Conservation (phyloP, 2,797 vertebrate genomes). For the Cirrhinus mrigala region DNA sequence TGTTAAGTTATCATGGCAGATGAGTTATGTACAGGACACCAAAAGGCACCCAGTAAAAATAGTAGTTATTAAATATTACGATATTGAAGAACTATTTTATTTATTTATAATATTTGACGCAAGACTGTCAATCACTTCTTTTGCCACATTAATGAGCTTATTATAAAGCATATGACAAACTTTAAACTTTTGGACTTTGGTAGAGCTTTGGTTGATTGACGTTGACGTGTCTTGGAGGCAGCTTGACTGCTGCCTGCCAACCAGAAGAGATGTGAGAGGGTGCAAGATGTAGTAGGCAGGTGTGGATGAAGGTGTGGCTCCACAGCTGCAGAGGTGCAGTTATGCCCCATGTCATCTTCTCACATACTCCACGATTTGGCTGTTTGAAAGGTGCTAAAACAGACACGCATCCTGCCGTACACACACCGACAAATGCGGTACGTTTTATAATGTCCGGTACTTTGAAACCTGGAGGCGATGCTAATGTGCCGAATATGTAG, state of each 20-base stretch:
- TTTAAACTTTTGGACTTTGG: conserved; percentile 8
- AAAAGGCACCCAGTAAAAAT: too few species aligned
- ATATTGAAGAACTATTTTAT: too few species aligned
- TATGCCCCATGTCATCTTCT: conserved; percentile 42
- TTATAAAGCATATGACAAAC: neutral
- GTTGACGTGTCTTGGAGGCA: neutral
- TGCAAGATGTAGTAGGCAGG: conserved; percentile 38
- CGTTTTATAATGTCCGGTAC: conserved; percentile 40
- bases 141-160: neutral
- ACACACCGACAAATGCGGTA: conserved; percentile 10
- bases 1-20: too few species aligned
- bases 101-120: neutral
- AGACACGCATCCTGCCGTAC: neutral
- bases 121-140: neutral
- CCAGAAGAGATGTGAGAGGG: conserved; percentile 37
- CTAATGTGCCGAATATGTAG: conserved; percentile 51
- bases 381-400: conserved; percentile 23
- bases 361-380: conserved; percentile 5
- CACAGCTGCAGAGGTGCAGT: conserved; percentile 53
- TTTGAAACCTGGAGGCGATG: conserved; percentile 39
- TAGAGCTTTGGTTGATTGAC: neutral
- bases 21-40: too few species aligned
- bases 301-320: conserved; percentile 51
- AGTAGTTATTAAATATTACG: too few species aligned
- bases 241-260: conserved; percentile 11